These are phyloP conservation scores for Nematostella vectensis DNA, from an alignment of 92 coral and sea anemone genomes.

Conservation along the genomic window DNA sequence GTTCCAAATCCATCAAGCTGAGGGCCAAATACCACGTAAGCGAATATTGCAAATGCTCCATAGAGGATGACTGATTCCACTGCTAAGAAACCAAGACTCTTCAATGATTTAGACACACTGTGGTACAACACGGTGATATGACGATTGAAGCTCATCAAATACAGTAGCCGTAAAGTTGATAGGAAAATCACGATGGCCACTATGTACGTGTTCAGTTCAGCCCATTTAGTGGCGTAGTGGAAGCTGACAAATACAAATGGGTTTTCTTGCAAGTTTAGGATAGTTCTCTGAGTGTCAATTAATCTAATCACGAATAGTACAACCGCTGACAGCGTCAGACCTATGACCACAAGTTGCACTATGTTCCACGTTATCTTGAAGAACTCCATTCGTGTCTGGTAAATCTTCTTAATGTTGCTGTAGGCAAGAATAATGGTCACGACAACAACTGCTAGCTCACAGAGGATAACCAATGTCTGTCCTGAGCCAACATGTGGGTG, in stretches of 20 bases:
- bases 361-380: conserved; percentile 25
- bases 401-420: conserved; percentile 19
- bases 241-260: conserved; percentile 30
- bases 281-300: conserved; percentile 18
- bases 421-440: conserved; percentile 17
- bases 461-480: conserved; percentile 11
- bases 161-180: conserved; percentile 12
- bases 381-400: conserved; percentile 16
- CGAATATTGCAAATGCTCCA: conserved; percentile 23
- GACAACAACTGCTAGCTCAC: conserved; percentile 22
- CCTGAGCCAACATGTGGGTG: conserved; percentile 18
- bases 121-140: conserved; percentile 16
- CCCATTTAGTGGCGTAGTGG: conserved; percentile 27
- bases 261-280: conserved; percentile 20
- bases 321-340: conserved; percentile 15
- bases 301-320: conserved; percentile 19
- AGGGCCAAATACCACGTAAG: conserved; percentile 22
- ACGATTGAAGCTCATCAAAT: conserved; percentile 26
- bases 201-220: conserved; percentile 20
- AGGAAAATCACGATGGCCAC: conserved; percentile 21
- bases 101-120: conserved; percentile 8
- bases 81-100: conserved; percentile 19
- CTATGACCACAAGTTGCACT: conserved; percentile 20
- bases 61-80: conserved; percentile 16
- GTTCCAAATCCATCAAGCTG: conserved; percentile 20